phyloP scores from a whole-genome alignment of 2,888 invertebrate genomes.

The Tipula helvola region DNA sequence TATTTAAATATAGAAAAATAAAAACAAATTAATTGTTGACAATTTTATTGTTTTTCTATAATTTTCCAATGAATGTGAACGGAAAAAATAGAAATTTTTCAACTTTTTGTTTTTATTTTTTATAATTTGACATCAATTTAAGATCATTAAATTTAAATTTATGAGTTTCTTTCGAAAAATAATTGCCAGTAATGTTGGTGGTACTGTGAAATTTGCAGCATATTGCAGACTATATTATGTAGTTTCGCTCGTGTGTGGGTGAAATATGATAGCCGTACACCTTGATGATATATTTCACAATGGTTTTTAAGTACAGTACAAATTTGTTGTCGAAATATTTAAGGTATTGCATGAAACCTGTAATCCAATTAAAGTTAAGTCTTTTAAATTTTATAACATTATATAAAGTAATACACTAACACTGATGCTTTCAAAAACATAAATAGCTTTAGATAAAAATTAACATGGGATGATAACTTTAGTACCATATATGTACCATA shows the following conservation, averaged over 20 bases:
- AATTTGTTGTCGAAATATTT: too few species aligned
- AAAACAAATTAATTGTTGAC: not conserved
- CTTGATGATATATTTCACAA: not conserved
- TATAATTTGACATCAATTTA: not conserved
- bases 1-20: not conserved
- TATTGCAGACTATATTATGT: not conserved
- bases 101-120: not conserved
- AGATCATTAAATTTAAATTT: slow-evolving; percentile 4
- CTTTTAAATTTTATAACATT: too few species aligned
- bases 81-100: not conserved
- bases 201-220: not conserved
- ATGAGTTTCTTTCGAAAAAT: not conserved
- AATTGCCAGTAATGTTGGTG: not conserved
- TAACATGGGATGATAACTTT: not conserved
- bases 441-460: too few species aligned
- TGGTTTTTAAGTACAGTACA: not conserved
- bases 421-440: too few species aligned
- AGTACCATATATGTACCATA: not conserved
- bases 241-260: not conserved
- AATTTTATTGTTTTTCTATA: not conserved
- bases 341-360: too few species aligned
- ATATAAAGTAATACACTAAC: too few species aligned
- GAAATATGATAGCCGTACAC: not conserved
- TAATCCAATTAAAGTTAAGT: too few species aligned
- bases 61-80: not conserved